Base-by-base conservation (phyloP, 2,797 vertebrate species). In the Chanos chanos region DNA sequence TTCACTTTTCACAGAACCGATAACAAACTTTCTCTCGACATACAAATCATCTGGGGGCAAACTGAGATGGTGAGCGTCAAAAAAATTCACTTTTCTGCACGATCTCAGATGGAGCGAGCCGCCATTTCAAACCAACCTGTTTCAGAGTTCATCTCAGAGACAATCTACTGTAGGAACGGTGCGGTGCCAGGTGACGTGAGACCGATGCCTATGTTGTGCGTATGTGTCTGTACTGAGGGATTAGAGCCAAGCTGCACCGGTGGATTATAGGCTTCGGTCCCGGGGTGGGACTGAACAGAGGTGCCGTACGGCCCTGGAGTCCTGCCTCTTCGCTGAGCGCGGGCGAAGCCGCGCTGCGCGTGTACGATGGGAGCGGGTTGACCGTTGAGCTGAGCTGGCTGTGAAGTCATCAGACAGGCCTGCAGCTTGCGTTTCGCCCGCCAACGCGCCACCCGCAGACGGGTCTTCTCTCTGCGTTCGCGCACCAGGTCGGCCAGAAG, bases 371-470 rank as follows among this genome's bases (percentile, higher is more conserved):
- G 68, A 5, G 25, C 24, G 0, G 66, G 39, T 7, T 52, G 28
- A 2, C 55, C 57, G 12, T 51, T 36, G 49, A 71, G 70, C 13
- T 66, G 69, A 6, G 52, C 66, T 0, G 60, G 53, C 69, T 66
- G 69, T 1, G 67, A 60, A 27, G 56, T 39, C 41, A 88, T 71
- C 28, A 80, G 63, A 59, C 87, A 85, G 7, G 86, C 87, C 76
- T 90, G 89, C 1, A 90, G 81, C 61, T 91, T 91, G 67, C 88
- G 84, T 22, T 89, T 89, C 2, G 89, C 89, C 40, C 89, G 81
- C 89, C 89, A 91, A 12, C 86, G 73, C 2, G 89, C 89, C 48
- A 91, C 89, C 24, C 89, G 76, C 64, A 91, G 78, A 1, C 89
- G 78, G 48, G 89, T 91, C 77, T 91, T 91, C 75, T 91, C 89